Conservation (phyloP, 2,113 vertebrate genomes). For the Oplegnathus fasciatus region DNA sequence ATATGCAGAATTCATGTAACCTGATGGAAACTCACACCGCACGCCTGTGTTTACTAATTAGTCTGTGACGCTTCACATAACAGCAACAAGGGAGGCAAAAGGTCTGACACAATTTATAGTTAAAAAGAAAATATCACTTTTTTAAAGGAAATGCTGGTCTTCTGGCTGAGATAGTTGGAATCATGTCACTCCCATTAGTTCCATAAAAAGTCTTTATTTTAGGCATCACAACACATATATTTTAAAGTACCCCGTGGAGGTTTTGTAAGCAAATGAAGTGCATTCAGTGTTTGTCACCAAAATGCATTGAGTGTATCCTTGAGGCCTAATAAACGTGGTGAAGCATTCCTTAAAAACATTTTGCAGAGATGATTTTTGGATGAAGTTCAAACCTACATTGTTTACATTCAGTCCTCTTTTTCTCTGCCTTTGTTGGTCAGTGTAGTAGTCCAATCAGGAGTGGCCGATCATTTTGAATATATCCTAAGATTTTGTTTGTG, state of each 20-base stretch:
- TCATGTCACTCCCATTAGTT: neutral
- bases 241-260: neutral
- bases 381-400: neutral
- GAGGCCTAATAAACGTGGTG: neutral
- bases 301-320: neutral
- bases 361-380: neutral
- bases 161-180: neutral
- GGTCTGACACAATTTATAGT: neutral
- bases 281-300: neutral
- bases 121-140: neutral
- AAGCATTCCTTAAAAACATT: neutral
- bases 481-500: neutral
- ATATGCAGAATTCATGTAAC: conserved; percentile 32
- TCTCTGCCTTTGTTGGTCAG: neutral
- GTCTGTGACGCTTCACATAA: neutral
- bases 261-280: neutral
- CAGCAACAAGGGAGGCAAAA: neutral
- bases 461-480: neutral
- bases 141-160: neutral
- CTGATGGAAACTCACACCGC: conserved; percentile 3
- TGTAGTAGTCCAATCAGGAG: neutral
- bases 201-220: neutral
- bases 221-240: neutral
- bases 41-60: neutral
- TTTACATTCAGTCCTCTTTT: neutral